These are phyloP conservation scores for Chamaetylas fuelleborni DNA, from an alignment of 2,113 vertebrate species.

Conservation along the genomic window DNA sequence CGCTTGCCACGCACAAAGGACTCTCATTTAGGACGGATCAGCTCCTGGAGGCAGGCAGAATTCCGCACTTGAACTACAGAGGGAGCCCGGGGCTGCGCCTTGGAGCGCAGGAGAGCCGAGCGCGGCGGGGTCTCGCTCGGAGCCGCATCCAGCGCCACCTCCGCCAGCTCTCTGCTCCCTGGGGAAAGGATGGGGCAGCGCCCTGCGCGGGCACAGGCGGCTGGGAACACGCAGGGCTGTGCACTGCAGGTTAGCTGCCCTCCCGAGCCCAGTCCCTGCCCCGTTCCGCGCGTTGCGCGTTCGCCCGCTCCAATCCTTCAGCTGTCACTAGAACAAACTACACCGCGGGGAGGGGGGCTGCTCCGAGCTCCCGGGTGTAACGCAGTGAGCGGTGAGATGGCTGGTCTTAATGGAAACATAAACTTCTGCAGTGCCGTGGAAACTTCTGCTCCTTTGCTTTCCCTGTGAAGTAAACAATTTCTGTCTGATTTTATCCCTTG, in stretches of 20 bases:
- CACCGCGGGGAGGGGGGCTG: neutral
- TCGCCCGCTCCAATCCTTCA: neutral
- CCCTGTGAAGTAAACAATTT: neutral
- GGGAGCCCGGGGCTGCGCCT: slow-evolving; percentile 48
- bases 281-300: fast-evolving
- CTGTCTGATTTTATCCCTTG: neutral
- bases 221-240: fast-evolving
- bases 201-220: neutral
- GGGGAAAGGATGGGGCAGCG: neutral
- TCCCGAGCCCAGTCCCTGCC: neutral
- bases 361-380: neutral
- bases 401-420: neutral
- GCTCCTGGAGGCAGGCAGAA: neutral
- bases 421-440: neutral
- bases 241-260: neutral
- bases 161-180: fast-evolving
- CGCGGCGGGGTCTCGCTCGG: neutral
- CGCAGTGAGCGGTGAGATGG: neutral
- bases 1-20: fast-evolving
- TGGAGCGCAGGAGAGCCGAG: neutral
- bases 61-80: slow-evolving; percentile 21
- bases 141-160: fast-evolving
- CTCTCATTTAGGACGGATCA: fast-evolving
- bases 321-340: neutral
- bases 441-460: neutral